Base-by-base conservation (phyloP, 37 sponge, comb jelly and placozoan species). In the Spongilla lacustris region DNA sequence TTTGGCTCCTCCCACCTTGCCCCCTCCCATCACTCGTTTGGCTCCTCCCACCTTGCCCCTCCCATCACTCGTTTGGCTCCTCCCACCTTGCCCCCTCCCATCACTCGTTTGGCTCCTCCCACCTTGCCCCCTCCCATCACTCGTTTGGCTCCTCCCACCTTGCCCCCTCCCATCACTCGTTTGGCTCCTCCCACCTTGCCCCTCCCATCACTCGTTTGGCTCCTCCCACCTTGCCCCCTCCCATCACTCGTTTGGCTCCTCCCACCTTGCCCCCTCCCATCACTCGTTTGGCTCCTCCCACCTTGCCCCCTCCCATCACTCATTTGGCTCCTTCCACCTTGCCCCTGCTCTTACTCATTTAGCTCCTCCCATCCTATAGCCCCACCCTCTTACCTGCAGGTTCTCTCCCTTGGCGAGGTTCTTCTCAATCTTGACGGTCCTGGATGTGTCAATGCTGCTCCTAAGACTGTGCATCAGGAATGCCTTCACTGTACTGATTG, bases 401-500 rank as follows among this genome's bases (percentile, higher is more conserved):
- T 91, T 87, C 27, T 92, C 93, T 75, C 83, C 93, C 46, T 81
- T 88, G 28, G 93, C 89, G 4, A 97, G 76, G 66, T 75, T 89
- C 27, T 90, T 89, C 78, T 97, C 87, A 32, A 97, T 90, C 72
- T 68, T 87, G 26, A 28, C 50, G 0, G 87, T 90, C 26, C 93
- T 79, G 48, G 19, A 66, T 2, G 89, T 85, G 49, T 86, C 68
- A 19, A 87, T 78, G 33, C 68, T 90, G 26, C 83, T 77, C 31
- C 96, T 74, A 24, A 97, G 21, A 36, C 89, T 91, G 32, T 86
- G 87, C 74, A 89, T 37, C 24, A 96, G 78, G 71, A 96, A 96
- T 4, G 41, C n/a, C 35, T 86, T 87, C 8, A 96, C 82, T 2
- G 84, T 83, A 13, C 68, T 79, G 49, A 96, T 78, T 26, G 92